Evolutionary conservation across 2,113 vertebrate species (phyloP), one percentile per base, ranked within the genome.

Genomic region (Megaceryle torquata): DNA sequence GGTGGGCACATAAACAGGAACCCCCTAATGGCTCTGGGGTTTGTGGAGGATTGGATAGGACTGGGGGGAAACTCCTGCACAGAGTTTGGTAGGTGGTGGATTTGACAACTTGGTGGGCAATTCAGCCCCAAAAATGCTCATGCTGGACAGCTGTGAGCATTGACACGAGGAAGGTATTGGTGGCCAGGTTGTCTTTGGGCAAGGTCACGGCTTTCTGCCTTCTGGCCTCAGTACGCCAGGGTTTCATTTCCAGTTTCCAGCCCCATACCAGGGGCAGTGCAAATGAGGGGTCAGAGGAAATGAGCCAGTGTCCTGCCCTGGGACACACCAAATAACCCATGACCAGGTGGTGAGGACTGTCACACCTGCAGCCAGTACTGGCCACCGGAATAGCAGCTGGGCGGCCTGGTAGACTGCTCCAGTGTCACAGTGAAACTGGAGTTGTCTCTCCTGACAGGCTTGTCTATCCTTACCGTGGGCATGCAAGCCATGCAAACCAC

Each of bases 21-120:
- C 3, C 1, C 10, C 8, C 15, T 84, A 43, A 46, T 0, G 0
- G 5, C 2, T 5, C 20, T 22, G 13, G 10, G 5, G 7, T 76
- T 60, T 21, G 18, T 26, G 25, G 24, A 85, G 7, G 4, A 33
- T 61, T 75, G 39, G 43, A 33, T 0, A 39, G 53, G 16, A 44
- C 6, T 9, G 21, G 14, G 14, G 13, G 7, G 4, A 53, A 85
- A 8, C 48, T 26, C 22, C 15, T 67, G 7, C 15, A 51, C 43
- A 20, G 61, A 65, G 20, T 33, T 72, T 68, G 29, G 5, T 53
- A 13, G 2, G 11, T 50, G 41, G 11, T 50, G 19, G 33, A 43
- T 51, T 56, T 91, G 15, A 25, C 51, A 28, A 13, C 12, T 56
- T 56, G 26, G 29, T 44, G 67, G 7, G 15, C 26, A 80, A 1